Conservation (phyloP, 2,113 vertebrate genomes). For the Coptodon bakossiorum region DNA sequence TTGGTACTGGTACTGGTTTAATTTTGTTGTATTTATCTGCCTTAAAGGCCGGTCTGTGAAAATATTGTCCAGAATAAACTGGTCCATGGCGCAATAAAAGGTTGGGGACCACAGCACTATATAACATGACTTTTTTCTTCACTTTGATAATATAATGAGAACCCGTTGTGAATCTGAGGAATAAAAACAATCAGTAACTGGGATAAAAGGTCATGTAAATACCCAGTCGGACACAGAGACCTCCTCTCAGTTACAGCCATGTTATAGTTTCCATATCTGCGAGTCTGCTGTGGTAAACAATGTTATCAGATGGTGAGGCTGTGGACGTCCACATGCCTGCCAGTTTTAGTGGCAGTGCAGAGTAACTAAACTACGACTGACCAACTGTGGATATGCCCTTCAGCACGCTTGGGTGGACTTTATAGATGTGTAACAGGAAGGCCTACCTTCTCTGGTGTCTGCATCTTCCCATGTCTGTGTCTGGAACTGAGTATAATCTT, state of each 20-base stretch:
- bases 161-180: not conserved
- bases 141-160: not conserved
- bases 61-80: not conserved
- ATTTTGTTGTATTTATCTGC: not conserved
- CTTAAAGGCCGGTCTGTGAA: not conserved
- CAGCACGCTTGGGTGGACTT: not conserved
- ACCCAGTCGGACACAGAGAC: not conserved
- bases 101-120: not conserved
- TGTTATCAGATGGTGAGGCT: not conserved
- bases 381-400: not conserved
- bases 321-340: not conserved
- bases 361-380: not conserved
- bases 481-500: not conserved
- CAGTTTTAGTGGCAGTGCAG: not conserved
- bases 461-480: not conserved
- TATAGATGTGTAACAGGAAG: not conserved
- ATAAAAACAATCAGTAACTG: not conserved
- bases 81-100: not conserved
- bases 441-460: not conserved
- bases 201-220: not conserved
- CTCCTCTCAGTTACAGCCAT: not conserved
- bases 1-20: not conserved
- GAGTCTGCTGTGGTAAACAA: not conserved
- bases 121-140: not conserved
- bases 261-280: not conserved